Conservation (phyloP, 1,140 invertebrate species). For the Achatina immaculata region DNA sequence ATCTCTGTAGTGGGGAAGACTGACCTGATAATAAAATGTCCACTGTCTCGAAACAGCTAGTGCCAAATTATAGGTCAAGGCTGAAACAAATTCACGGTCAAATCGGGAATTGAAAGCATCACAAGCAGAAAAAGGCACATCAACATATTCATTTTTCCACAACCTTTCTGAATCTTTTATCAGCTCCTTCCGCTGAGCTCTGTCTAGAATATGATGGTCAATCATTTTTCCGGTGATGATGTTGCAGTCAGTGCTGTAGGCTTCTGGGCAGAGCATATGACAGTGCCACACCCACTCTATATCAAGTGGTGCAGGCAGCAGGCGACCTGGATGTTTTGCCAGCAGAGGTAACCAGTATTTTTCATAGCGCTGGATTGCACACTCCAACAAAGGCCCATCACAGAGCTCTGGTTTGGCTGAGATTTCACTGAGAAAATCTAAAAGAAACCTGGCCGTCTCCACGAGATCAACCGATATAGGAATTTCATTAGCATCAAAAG, state of each 20-base stretch:
- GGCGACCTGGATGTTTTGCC: conserved; percentile 56
- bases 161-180: conserved; percentile 50
- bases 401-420: conserved; percentile 45
- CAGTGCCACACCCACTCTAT: conserved; percentile 75
- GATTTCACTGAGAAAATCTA: conserved; percentile 51
- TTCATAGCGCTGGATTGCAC: conserved; percentile 72
- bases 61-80: conserved; percentile 67
- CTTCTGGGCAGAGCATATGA: conserved; percentile 70
- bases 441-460: conserved; percentile 46
- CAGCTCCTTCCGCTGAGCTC: conserved; percentile 42
- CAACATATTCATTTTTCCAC: conserved; percentile 56
- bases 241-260: conserved; percentile 71
- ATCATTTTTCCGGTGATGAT: conserved; percentile 64
- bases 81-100: conserved; percentile 41
- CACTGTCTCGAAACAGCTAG: conserved; percentile 69
- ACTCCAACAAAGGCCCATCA: conserved; percentile 43
- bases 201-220: conserved; percentile 69
- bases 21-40: conserved; percentile 71
- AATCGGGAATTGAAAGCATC: conserved; percentile 36
- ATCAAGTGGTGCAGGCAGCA: conserved; percentile 71
- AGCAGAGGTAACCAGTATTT: conserved; percentile 71
- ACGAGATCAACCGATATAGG: conserved; percentile 40
- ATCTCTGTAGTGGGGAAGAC: conserved; percentile 72
- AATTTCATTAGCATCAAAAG: conserved; percentile 39
- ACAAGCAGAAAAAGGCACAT: conserved; percentile 55